Conservation (phyloP, 2,797 vertebrate genomes). For the Synanceia verrucosa region DNA sequence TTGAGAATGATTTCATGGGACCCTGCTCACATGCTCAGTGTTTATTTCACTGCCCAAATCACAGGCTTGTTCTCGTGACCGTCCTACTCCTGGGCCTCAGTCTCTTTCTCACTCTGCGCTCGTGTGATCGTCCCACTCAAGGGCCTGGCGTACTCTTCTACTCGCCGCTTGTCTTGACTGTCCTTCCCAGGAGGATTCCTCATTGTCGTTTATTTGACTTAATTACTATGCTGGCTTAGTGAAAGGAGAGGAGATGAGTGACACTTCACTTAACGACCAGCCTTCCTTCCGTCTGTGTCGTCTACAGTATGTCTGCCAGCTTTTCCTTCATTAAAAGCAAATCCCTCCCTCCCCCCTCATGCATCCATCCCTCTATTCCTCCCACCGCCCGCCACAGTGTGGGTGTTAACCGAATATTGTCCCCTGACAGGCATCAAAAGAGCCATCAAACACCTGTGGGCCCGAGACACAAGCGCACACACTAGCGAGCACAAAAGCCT, state of each 20-base stretch:
- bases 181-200: constrained; percentile 74
- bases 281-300: constrained; percentile 60
- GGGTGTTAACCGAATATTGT: constrained; percentile 55
- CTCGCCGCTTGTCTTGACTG: constrained; percentile 32
- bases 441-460: constrained; percentile 81
- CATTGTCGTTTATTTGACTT: constrained; percentile 81
- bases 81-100: constrained; percentile 38
- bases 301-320: constrained; percentile 66
- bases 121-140: constrained; percentile 38
- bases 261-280: constrained; percentile 78
- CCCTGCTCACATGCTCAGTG: constrained; percentile 11
- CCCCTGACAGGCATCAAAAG: constrained; percentile 75
- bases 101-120: constrained; percentile 11
- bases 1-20: constrained; percentile 56
- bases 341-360: constrained; percentile 5
- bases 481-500: constrained; percentile 21
- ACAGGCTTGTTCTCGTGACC: constrained; percentile 41
- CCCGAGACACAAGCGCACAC: constrained; percentile 25
- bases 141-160: constrained; percentile 14
- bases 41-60: constrained; percentile 52
- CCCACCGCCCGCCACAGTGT: constrained; percentile 33
- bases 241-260: constrained; percentile 70
- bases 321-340: constrained; percentile 67
- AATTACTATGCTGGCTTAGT: constrained; percentile 73
- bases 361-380: constrained; percentile 18